Evolutionary conservation across 1,140 invertebrate species (phyloP).

Genomic region (Zaprionus nigranus): DNA sequence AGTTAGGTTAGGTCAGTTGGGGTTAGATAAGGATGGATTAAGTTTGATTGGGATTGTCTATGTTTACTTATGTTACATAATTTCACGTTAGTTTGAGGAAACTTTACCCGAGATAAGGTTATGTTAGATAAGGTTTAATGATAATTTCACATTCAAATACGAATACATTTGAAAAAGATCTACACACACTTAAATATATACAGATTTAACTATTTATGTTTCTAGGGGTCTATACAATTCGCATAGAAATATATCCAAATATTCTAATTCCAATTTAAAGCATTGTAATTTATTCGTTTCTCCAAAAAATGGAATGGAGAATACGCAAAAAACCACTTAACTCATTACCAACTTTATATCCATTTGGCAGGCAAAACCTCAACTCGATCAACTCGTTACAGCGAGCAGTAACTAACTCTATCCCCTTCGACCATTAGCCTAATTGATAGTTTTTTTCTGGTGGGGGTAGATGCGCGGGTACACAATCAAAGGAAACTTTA

Average conservation of each 20-base stretch:
- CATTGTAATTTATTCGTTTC: background rate
- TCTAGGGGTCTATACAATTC: background rate
- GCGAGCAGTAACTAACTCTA: background rate
- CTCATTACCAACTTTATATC: conserved; percentile 21
- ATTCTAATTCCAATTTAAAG: background rate
- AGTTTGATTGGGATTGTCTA: too few relatives aligned
- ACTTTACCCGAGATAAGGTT: too few relatives aligned
- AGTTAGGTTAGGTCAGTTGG: too few relatives aligned
- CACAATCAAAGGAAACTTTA: conserved; percentile 40
- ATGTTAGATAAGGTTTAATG: too few relatives aligned
- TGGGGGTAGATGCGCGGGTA: conserved; percentile 8
- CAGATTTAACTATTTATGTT: background rate
- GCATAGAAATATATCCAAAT: too few relatives aligned
- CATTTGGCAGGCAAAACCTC: background rate
- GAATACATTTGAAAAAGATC: too few relatives aligned
- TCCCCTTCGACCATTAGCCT: conserved; percentile 53
- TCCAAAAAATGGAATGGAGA: background rate
- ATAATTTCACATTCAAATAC: too few relatives aligned
- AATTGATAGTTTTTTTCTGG: conserved; percentile 66
- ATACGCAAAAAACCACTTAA: background rate
- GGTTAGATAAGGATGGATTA: too few relatives aligned
- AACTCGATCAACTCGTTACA: background rate
- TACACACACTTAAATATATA: too few relatives aligned
- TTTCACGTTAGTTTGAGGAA: too few relatives aligned
- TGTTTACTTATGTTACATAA: too few relatives aligned